Conservation (phyloP, 2,797 vertebrate species). For the Vireo griseus region DNA sequence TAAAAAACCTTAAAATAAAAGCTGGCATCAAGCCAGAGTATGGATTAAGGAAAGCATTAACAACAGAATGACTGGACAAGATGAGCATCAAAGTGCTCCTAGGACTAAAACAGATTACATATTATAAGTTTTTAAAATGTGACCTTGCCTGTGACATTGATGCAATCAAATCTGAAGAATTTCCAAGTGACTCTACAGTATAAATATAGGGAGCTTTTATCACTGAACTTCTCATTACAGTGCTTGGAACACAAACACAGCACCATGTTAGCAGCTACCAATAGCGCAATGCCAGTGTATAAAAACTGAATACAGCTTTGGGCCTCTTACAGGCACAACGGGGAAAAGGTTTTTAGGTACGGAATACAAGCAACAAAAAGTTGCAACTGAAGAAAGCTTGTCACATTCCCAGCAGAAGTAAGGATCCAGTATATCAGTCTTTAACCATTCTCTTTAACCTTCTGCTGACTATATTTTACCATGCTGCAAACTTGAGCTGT, state of each 20-base stretch:
- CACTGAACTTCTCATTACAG: neutral
- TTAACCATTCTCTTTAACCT: neutral
- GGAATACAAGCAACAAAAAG: neutral
- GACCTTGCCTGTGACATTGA: neutral
- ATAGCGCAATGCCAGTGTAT: neutral
- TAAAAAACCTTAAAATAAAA: slow-evolving; percentile 30
- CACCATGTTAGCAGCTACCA: neutral
- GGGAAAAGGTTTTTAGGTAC: neutral
- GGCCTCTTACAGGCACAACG: neutral
- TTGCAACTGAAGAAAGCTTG: neutral
- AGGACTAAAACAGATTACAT: neutral
- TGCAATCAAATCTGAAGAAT: neutral
- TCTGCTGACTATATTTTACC: neutral
- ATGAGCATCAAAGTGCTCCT: neutral
- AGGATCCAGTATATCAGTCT: neutral
- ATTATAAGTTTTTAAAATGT: neutral
- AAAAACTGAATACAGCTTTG: neutral
- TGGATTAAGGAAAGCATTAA: slow-evolving; percentile 8
- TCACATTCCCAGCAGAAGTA: neutral
- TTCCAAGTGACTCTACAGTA: neutral
- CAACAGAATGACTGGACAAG: neutral
- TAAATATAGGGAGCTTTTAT: neutral
- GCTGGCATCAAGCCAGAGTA: neutral
- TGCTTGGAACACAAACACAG: neutral
- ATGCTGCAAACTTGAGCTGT: neutral